Evolutionary conservation across 2,888 invertebrate genomes (phyloP).

Genomic region (Megamerina dolium): DNA sequence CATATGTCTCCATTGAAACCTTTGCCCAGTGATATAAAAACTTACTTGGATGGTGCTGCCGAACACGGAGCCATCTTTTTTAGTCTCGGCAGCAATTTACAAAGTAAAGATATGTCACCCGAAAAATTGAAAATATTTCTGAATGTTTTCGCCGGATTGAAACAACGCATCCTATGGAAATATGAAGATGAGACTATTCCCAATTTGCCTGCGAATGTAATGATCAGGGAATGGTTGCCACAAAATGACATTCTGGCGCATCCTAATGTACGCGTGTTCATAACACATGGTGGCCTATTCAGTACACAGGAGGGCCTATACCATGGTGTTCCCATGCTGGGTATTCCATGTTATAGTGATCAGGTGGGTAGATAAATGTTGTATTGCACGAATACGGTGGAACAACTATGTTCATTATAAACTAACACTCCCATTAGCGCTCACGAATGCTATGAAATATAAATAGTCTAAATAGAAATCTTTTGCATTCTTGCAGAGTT

Average conservation of each 20-base stretch:
- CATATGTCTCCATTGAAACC: constrained; percentile 50
- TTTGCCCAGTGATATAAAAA: constrained; percentile 41
- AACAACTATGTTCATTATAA: too few relatives aligned
- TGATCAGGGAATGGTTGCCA: constrained; percentile 53
- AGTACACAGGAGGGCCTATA: constrained; percentile 50
- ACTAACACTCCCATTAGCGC: not conserved
- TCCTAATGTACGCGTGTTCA: constrained; percentile 49
- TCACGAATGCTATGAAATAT: not conserved
- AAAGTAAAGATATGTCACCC: constrained; percentile 47
- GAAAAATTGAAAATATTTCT: constrained; percentile 45
- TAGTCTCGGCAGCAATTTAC: constrained; percentile 47
- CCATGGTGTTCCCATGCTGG: constrained; percentile 49
- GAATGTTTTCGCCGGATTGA: constrained; percentile 46
- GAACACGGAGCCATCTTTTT: constrained; percentile 39
- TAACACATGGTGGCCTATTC: constrained; percentile 49
- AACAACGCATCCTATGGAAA: constrained; percentile 51
- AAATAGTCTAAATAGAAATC: too few relatives aligned
- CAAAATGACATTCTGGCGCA: constrained; percentile 52
- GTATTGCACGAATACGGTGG: too few relatives aligned
- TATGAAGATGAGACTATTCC: constrained; percentile 48
- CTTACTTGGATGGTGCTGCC: constrained; percentile 45
- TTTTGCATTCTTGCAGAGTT: constrained; percentile 31
- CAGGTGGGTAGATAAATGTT: constrained; percentile 31
- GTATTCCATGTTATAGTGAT: constrained; percentile 50
- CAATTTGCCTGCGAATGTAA: constrained; percentile 47